Conservation (phyloP, 2,888 invertebrate genomes). For the Aporophyla lueneburgensis region DNA sequence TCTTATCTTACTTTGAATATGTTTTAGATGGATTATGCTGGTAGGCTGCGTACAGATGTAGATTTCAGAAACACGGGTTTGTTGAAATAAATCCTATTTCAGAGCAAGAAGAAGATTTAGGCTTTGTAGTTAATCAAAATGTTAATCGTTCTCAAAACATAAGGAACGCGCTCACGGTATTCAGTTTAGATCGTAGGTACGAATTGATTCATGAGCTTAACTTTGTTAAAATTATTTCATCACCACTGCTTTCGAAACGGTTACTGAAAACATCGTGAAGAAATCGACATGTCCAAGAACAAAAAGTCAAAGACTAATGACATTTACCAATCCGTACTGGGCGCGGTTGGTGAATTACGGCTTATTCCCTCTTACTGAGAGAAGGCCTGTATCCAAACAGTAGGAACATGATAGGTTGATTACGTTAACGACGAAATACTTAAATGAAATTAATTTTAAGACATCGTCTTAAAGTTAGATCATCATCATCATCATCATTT, state of each 20-base stretch:
- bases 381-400: background rate
- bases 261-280: too few species aligned
- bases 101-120: background rate
- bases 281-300: too few species aligned
- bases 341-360: background rate
- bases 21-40: constrained; percentile 18
- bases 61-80: background rate
- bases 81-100: background rate
- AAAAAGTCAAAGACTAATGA: too few species aligned
- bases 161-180: background rate
- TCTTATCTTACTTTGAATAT: constrained; percentile 29
- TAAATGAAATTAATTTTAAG: background rate
- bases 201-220: too few species aligned
- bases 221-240: too few species aligned
- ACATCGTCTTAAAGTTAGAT: background rate
- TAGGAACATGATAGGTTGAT: background rate
- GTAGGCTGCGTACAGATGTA: background rate
- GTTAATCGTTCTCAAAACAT: background rate
- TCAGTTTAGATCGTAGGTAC: too few species aligned
- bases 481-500: too few species aligned
- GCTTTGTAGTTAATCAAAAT: background rate
- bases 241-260: too few species aligned
- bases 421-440: background rate
- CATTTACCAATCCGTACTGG: too few species aligned
- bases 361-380: background rate